Evolutionary conservation across 2,113 vertebrate species (phyloP), one percentile per base, ranked within the genome.

Genomic region (Gymnocephalus cernua): DNA sequence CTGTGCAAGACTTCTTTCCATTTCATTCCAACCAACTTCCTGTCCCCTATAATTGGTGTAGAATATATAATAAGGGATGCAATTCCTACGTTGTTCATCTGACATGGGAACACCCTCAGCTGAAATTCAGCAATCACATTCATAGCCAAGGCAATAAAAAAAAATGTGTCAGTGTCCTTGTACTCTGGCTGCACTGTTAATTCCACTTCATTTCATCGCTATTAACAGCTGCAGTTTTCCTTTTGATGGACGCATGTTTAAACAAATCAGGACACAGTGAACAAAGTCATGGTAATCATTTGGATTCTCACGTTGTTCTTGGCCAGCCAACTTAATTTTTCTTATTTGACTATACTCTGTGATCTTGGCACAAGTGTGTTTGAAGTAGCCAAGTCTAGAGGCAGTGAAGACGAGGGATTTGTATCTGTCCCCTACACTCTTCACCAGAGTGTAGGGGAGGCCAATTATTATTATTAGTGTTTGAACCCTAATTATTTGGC

Each of bases 401-500:
- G 54, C 54, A 35, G 65, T 19, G 32, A 88, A 54, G 27, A 76
- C 35, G 48, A 70, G 53, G 50, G 29, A 51, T 62, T 76, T 83
- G 32, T 71, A 11, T 70, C 19, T 57, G 53, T 44, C n/a, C n/a
- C n/a, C n/a, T n/a, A n/a, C n/a, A 29, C 47, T 86, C 54, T 62
- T 78, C 44, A 74, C 32, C 44, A 67, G 64, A 80, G 68, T 45
- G 38, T 74, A 89, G 62, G 47, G 61, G 66, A 32, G 79, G 65
- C 35, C 65, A 86, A 80, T 89, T 80, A 86, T 79, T 56, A 80
- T 88, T 80, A 84, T 79, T 47, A 65, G 65, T 41, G 66, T 86
- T 86, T 86, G 67, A 80, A 90, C 76, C 83, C 25, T 53, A 80
- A 73, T 82, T 87, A 82, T 89, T 89, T 84, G 35, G 65, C 82